Evolutionary conservation across 2,797 vertebrate species (phyloP).

Genomic region (Lemur catta): DNA sequence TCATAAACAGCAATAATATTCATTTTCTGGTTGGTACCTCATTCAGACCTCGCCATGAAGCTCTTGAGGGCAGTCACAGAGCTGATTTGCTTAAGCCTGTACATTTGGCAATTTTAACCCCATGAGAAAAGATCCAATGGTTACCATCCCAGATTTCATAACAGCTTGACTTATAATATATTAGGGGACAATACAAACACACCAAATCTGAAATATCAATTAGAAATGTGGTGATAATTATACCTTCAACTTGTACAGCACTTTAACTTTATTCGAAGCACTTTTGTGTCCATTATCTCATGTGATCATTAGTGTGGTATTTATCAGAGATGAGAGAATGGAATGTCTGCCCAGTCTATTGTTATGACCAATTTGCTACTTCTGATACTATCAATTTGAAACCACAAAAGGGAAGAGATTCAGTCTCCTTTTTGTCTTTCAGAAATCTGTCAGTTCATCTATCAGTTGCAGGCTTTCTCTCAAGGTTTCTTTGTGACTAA

Average conservation of each 20-base stretch:
- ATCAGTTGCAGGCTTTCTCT: neutral
- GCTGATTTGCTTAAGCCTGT: neutral
- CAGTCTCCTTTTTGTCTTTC: neutral
- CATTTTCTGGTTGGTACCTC: neutral
- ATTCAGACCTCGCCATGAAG: neutral
- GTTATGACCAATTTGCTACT: constrained; percentile 17
- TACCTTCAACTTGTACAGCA: constrained; percentile 11
- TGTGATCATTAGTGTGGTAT: constrained; percentile 14
- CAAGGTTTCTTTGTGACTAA: neutral
- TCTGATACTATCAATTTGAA: constrained; percentile 40
- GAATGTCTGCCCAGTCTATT: neutral
- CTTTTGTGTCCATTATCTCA: constrained; percentile 50
- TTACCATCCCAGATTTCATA: neutral
- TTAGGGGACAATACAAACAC: constrained; percentile 30
- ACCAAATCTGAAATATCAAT: constrained; percentile 11
- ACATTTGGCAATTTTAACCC: neutral
- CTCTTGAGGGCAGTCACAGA: neutral
- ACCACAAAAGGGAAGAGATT: constrained; percentile 55
- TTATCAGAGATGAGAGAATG: constrained; percentile 47
- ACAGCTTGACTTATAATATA: neutral
- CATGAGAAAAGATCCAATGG: neutral
- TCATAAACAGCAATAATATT: neutral
- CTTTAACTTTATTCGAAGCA: constrained; percentile 37
- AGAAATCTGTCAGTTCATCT: neutral
- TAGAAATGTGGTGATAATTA: constrained; percentile 29